phyloP scores from a whole-genome alignment of 2,888 invertebrate species.

The Caenorhabditis auriculariae region DNA sequence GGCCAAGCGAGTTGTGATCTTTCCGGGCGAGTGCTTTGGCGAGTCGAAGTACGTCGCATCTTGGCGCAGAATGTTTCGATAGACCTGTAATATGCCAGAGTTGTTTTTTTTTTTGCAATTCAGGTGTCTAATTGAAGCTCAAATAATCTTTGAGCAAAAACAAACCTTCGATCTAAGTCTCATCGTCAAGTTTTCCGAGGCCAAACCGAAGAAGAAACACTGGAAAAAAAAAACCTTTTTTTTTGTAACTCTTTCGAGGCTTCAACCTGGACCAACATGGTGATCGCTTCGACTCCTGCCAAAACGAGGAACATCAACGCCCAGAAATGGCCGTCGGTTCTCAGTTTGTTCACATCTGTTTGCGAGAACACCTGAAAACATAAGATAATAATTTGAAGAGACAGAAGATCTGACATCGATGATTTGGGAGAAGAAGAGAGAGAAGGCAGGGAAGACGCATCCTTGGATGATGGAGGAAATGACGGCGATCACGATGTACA shows the following conservation, averaged over 20 bases:
- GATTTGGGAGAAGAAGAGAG: conserved; percentile 64
- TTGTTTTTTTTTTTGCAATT: conserved; percentile 6
- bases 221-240: conserved; percentile 23
- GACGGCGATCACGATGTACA: conserved; percentile 63
- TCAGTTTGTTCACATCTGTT: conserved; percentile 61
- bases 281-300: conserved; percentile 62
- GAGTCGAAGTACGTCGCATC: conserved; percentile 67
- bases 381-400: background rate
- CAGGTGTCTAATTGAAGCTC: background rate
- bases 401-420: conserved; percentile 19
- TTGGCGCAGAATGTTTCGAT: conserved; percentile 65
- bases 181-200: conserved; percentile 64
- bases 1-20: conserved; percentile 65
- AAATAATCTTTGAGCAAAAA: background rate
- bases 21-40: conserved; percentile 64
- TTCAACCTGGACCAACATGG: conserved; percentile 44
- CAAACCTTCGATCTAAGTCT: conserved; percentile 60
- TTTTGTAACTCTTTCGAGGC: background rate
- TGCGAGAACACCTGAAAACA: conserved; percentile 63
- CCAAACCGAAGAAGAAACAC: conserved; percentile 61
- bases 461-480: conserved; percentile 58
- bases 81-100: conserved; percentile 63
- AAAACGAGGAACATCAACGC: conserved; percentile 64
- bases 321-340: conserved; percentile 66
- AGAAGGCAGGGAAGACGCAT: conserved; percentile 66